Evolutionary conservation across 2,797 vertebrate genomes (phyloP).

Genomic region (Acestrorhynchus altus): DNA sequence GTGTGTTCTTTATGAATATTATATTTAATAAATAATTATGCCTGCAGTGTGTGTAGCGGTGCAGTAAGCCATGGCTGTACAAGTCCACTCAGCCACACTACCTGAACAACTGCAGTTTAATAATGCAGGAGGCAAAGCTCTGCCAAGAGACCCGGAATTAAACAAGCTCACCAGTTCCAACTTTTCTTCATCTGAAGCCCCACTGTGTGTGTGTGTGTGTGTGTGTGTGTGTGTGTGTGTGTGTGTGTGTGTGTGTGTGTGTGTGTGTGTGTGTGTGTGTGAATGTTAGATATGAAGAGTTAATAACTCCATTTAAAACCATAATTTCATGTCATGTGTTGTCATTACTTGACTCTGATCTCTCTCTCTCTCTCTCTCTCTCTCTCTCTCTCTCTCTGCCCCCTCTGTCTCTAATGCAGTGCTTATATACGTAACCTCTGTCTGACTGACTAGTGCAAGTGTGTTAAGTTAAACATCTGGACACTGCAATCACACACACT

Average conservation of each 20-base stretch:
- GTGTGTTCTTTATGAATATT: neutral
- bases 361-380: neutral
- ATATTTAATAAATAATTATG: slow-evolving; percentile 26
- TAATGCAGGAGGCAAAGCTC: slow-evolving; percentile 16
- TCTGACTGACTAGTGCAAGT: neutral
- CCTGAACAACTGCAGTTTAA: slow-evolving; percentile 16
- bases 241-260: slow-evolving; percentile 6
- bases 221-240: slow-evolving; percentile 32
- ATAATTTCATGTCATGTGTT: slow-evolving; percentile 26
- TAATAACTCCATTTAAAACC: slow-evolving; percentile 15
- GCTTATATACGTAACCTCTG: neutral
- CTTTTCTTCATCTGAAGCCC: neutral
- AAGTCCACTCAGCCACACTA: slow-evolving; percentile 14
- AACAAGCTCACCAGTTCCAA: neutral
- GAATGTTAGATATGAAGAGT: slow-evolving; percentile 12
- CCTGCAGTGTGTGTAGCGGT: slow-evolving; percentile 7
- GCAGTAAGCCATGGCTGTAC: slow-evolving; percentile 7
- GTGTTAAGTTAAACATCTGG: neutral
- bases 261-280: slow-evolving; percentile 18
- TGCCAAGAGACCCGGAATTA: slow-evolving; percentile 23
- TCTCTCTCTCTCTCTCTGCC: neutral
- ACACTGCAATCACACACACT: neutral
- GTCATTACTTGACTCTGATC: slow-evolving; percentile 14
- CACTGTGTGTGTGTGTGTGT: slow-evolving; percentile 14
- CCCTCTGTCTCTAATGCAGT: neutral